Conservation (phyloP, 2,113 vertebrate species). For the Thalassarche chlororhynchos region DNA sequence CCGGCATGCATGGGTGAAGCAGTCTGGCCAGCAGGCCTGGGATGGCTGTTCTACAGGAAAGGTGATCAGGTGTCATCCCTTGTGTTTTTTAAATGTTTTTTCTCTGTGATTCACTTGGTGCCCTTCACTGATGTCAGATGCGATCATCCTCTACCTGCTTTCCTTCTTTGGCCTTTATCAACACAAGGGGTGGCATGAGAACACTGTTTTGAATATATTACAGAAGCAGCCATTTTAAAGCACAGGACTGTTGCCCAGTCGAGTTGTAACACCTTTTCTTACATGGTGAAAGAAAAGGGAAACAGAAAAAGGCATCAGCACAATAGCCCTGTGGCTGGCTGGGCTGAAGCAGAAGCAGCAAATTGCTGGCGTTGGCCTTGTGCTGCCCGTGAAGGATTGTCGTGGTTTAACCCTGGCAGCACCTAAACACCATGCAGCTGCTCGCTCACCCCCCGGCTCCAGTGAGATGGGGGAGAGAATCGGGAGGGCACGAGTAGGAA, state of each 20-base stretch:
- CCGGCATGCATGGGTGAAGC: accelerated
- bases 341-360: background rate
- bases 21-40: background rate
- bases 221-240: background rate
- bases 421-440: too few species aligned
- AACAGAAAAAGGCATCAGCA: accelerated
- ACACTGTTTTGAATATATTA: background rate
- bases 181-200: background rate
- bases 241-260: too few species aligned
- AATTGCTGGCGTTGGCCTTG: accelerated
- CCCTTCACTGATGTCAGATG: accelerated
- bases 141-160: background rate
- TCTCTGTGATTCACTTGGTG: background rate
- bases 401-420: too few species aligned
- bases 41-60: background rate
- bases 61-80: accelerated
- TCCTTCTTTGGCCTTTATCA: background rate
- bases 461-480: too few species aligned
- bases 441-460: too few species aligned
- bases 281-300: accelerated
- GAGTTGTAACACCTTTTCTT: background rate
- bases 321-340: accelerated
- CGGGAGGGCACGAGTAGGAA: too few species aligned
- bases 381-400: accelerated
- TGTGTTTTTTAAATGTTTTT: background rate